Conservation (phyloP, 2,888 invertebrate genomes). For the Phorcus lineatus region DNA sequence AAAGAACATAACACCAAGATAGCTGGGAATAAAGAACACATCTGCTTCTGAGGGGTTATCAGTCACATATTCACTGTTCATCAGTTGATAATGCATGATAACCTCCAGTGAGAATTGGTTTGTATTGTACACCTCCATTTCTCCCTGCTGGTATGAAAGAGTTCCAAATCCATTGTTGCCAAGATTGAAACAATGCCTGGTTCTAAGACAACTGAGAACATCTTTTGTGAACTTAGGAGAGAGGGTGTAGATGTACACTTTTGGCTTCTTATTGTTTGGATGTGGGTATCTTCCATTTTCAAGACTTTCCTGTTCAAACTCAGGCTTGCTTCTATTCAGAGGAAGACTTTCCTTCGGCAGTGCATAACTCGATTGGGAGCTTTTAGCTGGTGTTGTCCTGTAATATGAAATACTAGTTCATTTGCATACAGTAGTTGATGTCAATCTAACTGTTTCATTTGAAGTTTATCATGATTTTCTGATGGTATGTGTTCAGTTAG, state of each 20-base stretch:
- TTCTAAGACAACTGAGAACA: constrained; percentile 25
- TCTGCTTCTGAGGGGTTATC: constrained; percentile 46
- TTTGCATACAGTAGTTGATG: too few relatives aligned
- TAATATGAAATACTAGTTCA: too few relatives aligned
- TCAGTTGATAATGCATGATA: constrained; percentile 52
- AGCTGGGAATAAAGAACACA: constrained; percentile 55
- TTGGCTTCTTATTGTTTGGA: constrained; percentile 28
- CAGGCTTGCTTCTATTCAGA: too few relatives aligned
- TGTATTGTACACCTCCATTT: constrained; percentile 31
- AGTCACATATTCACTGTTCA: constrained; percentile 45
- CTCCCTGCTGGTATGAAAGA: constrained; percentile 23
- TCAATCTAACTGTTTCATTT: too few relatives aligned
- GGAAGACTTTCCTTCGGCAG: too few relatives aligned
- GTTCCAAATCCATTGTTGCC: constrained; percentile 41
- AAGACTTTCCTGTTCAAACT: too few relatives aligned
- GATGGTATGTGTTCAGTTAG: too few relatives aligned
- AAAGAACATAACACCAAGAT: constrained; percentile 47
- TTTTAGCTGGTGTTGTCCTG: too few relatives aligned
- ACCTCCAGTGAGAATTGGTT: constrained; percentile 55
- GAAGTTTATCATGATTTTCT: too few relatives aligned
- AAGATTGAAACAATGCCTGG: constrained; percentile 34
- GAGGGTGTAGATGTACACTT: constrained; percentile 47
- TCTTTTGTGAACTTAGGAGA: constrained; percentile 42
- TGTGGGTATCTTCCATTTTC: too few relatives aligned
- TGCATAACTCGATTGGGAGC: too few relatives aligned